These are phyloP conservation scores for Chunga burmeisteri DNA, from an alignment of 2,113 vertebrate species.

Conservation along the genomic window DNA sequence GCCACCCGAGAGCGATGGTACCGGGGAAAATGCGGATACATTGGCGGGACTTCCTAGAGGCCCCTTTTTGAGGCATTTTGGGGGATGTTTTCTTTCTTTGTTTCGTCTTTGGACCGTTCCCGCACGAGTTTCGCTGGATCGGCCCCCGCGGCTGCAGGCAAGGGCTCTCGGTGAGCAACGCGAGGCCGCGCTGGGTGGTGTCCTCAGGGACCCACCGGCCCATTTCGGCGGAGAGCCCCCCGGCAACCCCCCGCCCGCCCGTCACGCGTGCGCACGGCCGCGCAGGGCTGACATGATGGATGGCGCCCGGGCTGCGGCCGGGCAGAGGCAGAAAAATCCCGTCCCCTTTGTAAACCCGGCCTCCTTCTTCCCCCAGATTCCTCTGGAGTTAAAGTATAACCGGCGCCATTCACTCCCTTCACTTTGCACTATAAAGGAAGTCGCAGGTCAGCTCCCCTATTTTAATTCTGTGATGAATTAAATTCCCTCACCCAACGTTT, in stretches of 20 bases:
- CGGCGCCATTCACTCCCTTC: slow-evolving; percentile 81
- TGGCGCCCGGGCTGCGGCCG: slow-evolving; percentile 65
- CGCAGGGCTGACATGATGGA: slow-evolving; percentile 74
- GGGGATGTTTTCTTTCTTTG: not conserved
- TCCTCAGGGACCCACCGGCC: not conserved
- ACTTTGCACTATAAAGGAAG: slow-evolving; percentile 83
- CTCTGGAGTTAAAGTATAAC: slow-evolving; percentile 98
- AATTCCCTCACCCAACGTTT: slow-evolving; percentile 55
- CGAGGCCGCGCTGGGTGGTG: not conserved
- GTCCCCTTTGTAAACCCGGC: slow-evolving; percentile 74
- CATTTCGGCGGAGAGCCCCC: not conserved
- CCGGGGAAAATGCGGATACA: not conserved
- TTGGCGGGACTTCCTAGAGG: not conserved
- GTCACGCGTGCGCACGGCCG: slow-evolving; percentile 37
- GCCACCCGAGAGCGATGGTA: not conserved
- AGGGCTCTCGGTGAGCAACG: not conserved
- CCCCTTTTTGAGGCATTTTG: not conserved
- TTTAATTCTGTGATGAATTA: slow-evolving; percentile 68
- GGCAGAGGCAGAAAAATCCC: slow-evolving; percentile 66
- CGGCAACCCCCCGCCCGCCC: not conserved
- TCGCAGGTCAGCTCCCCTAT: slow-evolving; percentile 74
- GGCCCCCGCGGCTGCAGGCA: not conserved
- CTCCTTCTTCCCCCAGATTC: slow-evolving; percentile 70
- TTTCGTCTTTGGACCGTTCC: not conserved
- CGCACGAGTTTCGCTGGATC: not conserved